A percentile compares a stretch with the other conserved stretches of the same genome.
phyloP scores from a whole-genome alignment of 2,888 invertebrate species.

The Coecobrya sp. region DNA sequence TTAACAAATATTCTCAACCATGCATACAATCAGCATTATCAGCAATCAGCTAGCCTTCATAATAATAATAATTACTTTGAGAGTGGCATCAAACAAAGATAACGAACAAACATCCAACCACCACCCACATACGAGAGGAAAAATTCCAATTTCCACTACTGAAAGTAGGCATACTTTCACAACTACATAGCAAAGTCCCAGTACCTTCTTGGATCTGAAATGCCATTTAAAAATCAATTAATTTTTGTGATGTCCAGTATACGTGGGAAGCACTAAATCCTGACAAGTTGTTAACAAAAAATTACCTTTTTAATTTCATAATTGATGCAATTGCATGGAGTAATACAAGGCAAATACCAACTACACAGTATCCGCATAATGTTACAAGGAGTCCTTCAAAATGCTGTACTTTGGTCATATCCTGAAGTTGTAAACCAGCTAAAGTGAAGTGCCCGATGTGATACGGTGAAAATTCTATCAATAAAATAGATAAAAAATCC shows the following conservation, averaged over 20 bases:
- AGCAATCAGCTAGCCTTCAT: no score
- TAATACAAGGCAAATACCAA: constrained; percentile 94
- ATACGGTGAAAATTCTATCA: constrained; percentile 98
- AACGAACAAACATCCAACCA: constrained; percentile 99
- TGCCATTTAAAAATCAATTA: background rate
- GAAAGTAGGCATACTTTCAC: constrained; percentile 97
- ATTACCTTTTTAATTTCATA: constrained; percentile 91
- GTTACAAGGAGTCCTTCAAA: constrained; percentile 98
- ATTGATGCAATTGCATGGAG: constrained; percentile 95
- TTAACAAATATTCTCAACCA: no score
- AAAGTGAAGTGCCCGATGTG: constrained; percentile 97
- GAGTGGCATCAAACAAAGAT: constrained; percentile 95
- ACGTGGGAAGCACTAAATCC: no score
- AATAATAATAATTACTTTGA: constrained; percentile 90
- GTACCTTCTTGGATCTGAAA: constrained; percentile 92
- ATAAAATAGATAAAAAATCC: no score
- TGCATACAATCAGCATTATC: no score
- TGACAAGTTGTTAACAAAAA: no score
- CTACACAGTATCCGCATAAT: constrained; percentile 96
- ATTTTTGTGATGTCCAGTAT: background rate
- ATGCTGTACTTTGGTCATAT: constrained; percentile 92
- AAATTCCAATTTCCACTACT: constrained; percentile 98
- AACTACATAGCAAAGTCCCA: constrained; percentile 97
- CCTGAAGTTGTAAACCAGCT: constrained; percentile 91
- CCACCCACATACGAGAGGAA: constrained; percentile 99